These are phyloP conservation scores for Perizoma flavofasciatum DNA, from an alignment of 2,888 invertebrate species.

Conservation along the genomic window DNA sequence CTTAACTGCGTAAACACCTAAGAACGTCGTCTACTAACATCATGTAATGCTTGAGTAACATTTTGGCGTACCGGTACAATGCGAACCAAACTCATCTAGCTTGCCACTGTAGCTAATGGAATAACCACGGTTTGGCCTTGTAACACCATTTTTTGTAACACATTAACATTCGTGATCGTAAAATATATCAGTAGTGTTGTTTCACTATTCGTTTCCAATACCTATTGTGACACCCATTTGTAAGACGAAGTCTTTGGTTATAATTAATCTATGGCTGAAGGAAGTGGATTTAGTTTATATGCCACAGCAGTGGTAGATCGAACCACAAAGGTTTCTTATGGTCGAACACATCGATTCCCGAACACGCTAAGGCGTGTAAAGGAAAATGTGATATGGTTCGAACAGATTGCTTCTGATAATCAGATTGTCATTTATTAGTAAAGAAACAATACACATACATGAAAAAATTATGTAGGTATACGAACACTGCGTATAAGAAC, in stretches of 20 bases:
- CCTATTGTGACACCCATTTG: neutral
- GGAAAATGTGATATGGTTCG: too few species aligned
- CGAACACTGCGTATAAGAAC: too few species aligned
- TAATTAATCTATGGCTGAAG: too few species aligned
- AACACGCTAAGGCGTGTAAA: too few species aligned
- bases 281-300: too few species aligned
- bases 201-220: neutral
- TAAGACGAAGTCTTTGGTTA: neutral
- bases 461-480: too few species aligned
- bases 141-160: conserved; percentile 3
- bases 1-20: conserved; percentile 11
- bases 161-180: conserved; percentile 21
- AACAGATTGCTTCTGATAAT: too few species aligned
- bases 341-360: too few species aligned
- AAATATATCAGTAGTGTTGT: conserved; percentile 6
- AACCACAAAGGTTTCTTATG: too few species aligned
- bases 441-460: too few species aligned
- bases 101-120: conserved; percentile 15
- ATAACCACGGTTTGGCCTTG: conserved; percentile 11
- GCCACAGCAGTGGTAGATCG: too few species aligned
- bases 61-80: conserved; percentile 46
- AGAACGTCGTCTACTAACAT: conserved; percentile 31
- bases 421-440: too few species aligned
- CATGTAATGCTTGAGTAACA: conserved; percentile 41
- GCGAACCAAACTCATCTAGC: conserved; percentile 61